Base-by-base conservation (phyloP, 2,797 vertebrate species). In the Pseudocheirus occidentalis region DNA sequence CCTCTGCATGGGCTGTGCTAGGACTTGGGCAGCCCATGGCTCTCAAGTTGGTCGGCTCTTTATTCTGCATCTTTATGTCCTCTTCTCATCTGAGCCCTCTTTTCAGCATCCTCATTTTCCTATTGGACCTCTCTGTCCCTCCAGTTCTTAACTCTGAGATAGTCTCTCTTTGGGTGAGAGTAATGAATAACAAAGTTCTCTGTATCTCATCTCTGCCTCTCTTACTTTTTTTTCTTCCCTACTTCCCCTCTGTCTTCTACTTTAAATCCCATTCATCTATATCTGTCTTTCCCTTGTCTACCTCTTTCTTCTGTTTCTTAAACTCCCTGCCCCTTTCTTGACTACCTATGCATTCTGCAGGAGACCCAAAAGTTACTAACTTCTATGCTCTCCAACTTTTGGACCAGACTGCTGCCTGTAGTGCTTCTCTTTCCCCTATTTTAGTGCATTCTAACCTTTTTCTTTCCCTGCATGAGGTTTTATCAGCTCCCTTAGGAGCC, bases 1-100 rank as follows among this genome's bases (percentile, higher is more conserved):
- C 97, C 98, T 81, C 97, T 98, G 98, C 98, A 98, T 99, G 98
- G 98, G 98, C 98, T 97, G 98, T 98, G 98, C 98, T 96, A 95
- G 97, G 97, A 91, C 97, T 91, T 90, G 98, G 96, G 98, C 98
- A 98, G 98, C 98, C 95, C 97, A 10, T 66, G 96, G 97, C 92
- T 91, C 95, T 96, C 97, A 95, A 97, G 96, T 91, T 96, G 55
- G 28, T 54, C 97, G 97, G 90, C 93, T 97, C 97, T 96, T 94
- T 73, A 53, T 73, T 91, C 96, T 55, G 92, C 92, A n/a, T 96
- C 90, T 90, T 46, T 96, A 50, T 21, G 1, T 31, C 96, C 90
- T 55, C 13, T 14, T 54, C 55, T 95, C 73, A 87, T 46, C 96
- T 59, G 59, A 95, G 31, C 3, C 57, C 95, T 58, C 53, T 54